Evolutionary conservation across 2,797 vertebrate genomes (phyloP), one percentile per base, ranked within the genome.

Genomic region (Epinephelus malabaricus): DNA sequence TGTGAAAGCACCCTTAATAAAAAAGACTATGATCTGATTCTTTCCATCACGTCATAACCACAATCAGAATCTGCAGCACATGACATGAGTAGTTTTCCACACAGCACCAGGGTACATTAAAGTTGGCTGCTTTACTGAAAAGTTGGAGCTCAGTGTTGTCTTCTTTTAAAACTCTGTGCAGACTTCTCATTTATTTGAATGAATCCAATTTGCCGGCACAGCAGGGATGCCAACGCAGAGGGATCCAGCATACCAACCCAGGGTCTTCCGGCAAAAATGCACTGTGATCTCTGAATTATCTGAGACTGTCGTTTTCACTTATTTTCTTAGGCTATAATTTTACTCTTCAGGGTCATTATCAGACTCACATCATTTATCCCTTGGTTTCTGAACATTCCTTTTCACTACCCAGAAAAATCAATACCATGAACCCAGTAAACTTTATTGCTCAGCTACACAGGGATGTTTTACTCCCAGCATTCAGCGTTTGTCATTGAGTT

Each of bases 401-500:
- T 64, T 18, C 70, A 6, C 38, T 59, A 18, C 50, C 5, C 25
- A 43, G 5, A 40, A 34, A 2, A 74, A 82, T 81, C 72, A 73
- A 53, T 75, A 58, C 6, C 2, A 38, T 58, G 21, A 73, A 83
- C 62, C 8, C 5, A 0, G 38, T 59, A 55, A 58, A 64, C 27
- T 47, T 65, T 27, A 19, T n/a, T 77, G 46, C 59, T 34, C 21
- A 12, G 43, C 7, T 43, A 25, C 19, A 56, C 34, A 45, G n/a
- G 27, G 21, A 63, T 46, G 23, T 38, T 45, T 60, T 27, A 5
- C 56, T 55, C 25, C 30, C 10, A 63, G 50, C 54, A 66, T 82
- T 79, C 38, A 70, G 12, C 14, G 21, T 59, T 6, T 69, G 62
- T 76, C 23, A 76, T 3, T 54, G 61, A 53, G 49, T 68, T 76